Conservation (phyloP, 2,888 invertebrate species). For the Resseliella maxima region DNA sequence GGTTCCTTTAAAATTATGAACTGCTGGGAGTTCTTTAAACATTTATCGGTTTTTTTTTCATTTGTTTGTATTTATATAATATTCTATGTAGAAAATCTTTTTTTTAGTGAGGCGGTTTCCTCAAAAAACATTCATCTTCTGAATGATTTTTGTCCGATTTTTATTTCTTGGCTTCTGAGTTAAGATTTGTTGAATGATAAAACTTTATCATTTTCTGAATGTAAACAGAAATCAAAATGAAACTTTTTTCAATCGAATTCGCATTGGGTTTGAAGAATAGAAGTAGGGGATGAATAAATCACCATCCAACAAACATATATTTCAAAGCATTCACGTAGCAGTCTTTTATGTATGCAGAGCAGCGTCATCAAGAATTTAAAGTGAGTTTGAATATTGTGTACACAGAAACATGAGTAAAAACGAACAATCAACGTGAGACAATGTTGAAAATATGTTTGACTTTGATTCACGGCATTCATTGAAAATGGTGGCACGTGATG, state of each 20-base stretch:
- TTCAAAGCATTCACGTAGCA: conserved; percentile 43
- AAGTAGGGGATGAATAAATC: not conserved
- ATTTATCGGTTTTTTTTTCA: not conserved
- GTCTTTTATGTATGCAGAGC: conserved; percentile 8
- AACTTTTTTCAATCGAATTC: not conserved
- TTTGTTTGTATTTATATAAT: not conserved
- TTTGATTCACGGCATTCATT: no score
- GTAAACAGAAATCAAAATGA: not conserved
- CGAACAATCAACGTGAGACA: not conserved
- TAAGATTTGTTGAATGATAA: not conserved
- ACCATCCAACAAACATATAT: not conserved
- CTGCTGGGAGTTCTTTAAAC: not conserved
- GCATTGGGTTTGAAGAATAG: not conserved
- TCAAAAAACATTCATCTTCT: no score
- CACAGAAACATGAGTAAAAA: no score
- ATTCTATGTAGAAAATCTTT: not conserved
- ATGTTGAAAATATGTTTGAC: no score
- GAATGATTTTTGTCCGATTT: no score
- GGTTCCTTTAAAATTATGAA: not conserved
- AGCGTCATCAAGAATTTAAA: conserved; percentile 20
- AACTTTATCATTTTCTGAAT: conserved; percentile 27
- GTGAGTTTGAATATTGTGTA: not conserved
- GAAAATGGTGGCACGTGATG: no score
- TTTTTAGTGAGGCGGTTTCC: not conserved
- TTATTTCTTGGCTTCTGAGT: no score